Evolutionary conservation across 2,113 vertebrate species (phyloP).

Genomic region (Sapajus apella): DNA sequence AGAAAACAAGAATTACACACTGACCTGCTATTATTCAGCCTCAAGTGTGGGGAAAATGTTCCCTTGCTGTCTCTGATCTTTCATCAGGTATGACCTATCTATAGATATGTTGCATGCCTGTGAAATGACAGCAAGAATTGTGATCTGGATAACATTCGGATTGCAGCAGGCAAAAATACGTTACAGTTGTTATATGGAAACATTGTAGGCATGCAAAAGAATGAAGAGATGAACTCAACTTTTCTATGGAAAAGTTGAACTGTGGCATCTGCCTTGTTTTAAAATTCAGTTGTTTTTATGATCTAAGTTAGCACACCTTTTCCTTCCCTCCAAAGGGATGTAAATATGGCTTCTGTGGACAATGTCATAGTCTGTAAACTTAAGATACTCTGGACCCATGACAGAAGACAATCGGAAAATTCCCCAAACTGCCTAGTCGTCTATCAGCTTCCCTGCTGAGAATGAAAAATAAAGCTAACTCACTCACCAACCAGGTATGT

Average conservation of each 20-base stretch:
- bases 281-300: slow-evolving; percentile 25
- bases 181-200: background rate
- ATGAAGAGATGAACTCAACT: background rate
- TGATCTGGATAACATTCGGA: background rate
- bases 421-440: background rate
- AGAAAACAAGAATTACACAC: background rate
- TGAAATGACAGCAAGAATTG: slow-evolving; percentile 1
- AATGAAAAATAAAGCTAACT: slow-evolving; percentile 11
- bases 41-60: background rate
- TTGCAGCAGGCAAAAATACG: background rate
- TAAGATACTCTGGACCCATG: background rate
- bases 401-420: background rate
- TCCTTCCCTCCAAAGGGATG: background rate
- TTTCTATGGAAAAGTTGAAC: background rate
- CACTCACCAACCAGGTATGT: background rate
- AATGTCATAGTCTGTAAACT: background rate
- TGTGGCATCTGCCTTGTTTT: background rate
- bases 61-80: background rate
- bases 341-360: slow-evolving; percentile 10
- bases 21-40: background rate
- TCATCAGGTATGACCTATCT: background rate
- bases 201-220: background rate
- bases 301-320: background rate
- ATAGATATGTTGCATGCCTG: background rate
- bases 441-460: background rate